Base-by-base conservation (phyloP, 2,113 vertebrate genomes). In the Toxotes chatareus region DNA sequence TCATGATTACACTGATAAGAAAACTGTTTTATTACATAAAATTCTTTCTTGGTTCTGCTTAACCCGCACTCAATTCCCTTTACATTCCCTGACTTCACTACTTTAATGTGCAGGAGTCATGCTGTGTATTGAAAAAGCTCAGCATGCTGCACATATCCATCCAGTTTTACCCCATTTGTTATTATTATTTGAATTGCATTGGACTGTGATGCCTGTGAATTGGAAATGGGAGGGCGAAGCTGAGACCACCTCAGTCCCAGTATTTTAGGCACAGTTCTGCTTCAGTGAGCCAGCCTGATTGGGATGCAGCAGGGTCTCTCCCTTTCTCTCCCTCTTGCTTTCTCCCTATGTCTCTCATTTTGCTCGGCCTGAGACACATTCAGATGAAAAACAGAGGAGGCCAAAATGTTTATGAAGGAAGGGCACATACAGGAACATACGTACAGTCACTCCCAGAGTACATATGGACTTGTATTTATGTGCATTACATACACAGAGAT, bases 201-300 rank as follows among this genome's bases (percentile, higher is more conserved):
- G 87, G 85, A 85, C 87, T 88, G 87, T 65, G 83, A 87, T 88
- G 86, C 75, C 79, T 85, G 81, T 56, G 91, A 91, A 93, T 93
- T 94, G 87, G 89, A 93, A 94, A 94, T 88, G 68, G 82, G 79
- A 80, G 73, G 79, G 77, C 19, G 76, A 82, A 69, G 83, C 68
- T 40, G 76, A 90, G 86, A 84, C 84, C 80, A 83, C 81, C 88
- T 89, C 89, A 80, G 82, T 76, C 87, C 90, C 85, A 81, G 88
- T 89, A 85, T 94, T 93, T 94, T 93, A 92, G 91, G 90, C 88
- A 90, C 88, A 85, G 94, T 94, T 95, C 93, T 92, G 94, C 93
- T 82, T 91, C 90, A 93, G 89, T 91, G 93, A 92, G 53, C 82
- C 79, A 60, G 84, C 73, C 82, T 95, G 94, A 95, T 95, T 95